Conservation (phyloP, 2,888 invertebrate genomes). For the Idaea dimidiata region DNA sequence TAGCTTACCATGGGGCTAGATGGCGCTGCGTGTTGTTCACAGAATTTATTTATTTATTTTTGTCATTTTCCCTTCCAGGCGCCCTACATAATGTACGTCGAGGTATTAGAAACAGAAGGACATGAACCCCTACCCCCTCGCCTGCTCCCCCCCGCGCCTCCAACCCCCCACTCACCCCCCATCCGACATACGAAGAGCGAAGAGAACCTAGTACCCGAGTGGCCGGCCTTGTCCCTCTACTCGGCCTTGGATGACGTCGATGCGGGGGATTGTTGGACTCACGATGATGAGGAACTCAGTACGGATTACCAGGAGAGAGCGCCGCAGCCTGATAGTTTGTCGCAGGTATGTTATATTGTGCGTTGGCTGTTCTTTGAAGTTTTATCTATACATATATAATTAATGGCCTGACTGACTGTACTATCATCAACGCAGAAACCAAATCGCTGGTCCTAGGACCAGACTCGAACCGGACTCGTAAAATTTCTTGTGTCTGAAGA, state of each 20-base stretch:
- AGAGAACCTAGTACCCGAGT: slow-evolving; percentile 88
- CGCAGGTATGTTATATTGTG: slow-evolving; percentile 87
- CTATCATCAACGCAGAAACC: too few relatives aligned
- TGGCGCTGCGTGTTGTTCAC: too few relatives aligned
- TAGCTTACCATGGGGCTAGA: too few relatives aligned
- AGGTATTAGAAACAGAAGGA: slow-evolving; percentile 89
- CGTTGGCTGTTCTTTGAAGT: neutral
- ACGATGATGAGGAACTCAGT: slow-evolving; percentile 95
- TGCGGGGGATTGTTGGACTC: slow-evolving; percentile 92
- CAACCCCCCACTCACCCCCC: slow-evolving; percentile 84
- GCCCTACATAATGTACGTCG: slow-evolving; percentile 98
- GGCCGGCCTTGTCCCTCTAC: slow-evolving; percentile 74
- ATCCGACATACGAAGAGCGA: slow-evolving; percentile 96
- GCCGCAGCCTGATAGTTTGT: slow-evolving; percentile 82
- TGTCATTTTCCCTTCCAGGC: slow-evolving; percentile 73
- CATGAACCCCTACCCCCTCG: slow-evolving; percentile 95
- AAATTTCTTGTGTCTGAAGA: too few relatives aligned
- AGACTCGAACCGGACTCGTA: too few relatives aligned
- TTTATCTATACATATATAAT: neutral
- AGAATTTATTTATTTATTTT: too few relatives aligned
- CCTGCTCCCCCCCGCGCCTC: slow-evolving; percentile 88
- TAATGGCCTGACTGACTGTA: too few relatives aligned
- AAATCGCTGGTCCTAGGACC: too few relatives aligned
- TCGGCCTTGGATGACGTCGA: slow-evolving; percentile 62
- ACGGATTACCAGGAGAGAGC: slow-evolving; percentile 57